Conservation (phyloP, 2,797 vertebrate species). For the Anguilla obscura region DNA sequence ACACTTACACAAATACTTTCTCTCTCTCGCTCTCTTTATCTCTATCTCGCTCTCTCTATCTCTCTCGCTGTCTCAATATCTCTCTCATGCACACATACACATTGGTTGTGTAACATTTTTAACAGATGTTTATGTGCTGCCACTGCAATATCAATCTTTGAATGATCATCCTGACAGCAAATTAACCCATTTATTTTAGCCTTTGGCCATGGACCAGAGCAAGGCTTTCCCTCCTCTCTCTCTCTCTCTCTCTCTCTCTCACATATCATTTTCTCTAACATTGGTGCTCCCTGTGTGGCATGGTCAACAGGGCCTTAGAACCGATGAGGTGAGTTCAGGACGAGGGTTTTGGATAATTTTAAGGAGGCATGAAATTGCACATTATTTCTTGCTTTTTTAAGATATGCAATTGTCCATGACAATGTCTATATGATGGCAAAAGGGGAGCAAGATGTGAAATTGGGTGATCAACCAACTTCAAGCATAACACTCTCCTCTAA, state of each 20-base stretch:
- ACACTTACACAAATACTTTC: neutral
- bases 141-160: neutral
- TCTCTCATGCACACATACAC: slow-evolving; percentile 16
- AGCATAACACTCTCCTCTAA: neutral
- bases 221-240: neutral
- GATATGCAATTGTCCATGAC: neutral
- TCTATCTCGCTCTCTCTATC: too few relatives aligned
- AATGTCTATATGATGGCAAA: neutral
- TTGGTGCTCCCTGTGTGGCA: slow-evolving; percentile 18
- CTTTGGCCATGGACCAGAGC: neutral
- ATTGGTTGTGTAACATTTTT: neutral
- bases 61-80: too few relatives aligned
- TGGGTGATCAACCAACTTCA: neutral
- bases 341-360: too few relatives aligned
- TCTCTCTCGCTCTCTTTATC: too few relatives aligned
- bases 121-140: neutral
- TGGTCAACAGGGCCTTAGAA: neutral
- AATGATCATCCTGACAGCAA: neutral
- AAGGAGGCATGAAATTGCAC: neutral
- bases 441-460: neutral
- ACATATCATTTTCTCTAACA: neutral
- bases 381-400: too few relatives aligned
- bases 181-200: slow-evolving; percentile 12
- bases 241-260: neutral
- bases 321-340: neutral